A percentile compares a stretch with the other conserved stretches of the same genome.
These are phyloP conservation scores for Pica pica DNA, from an alignment of 2,113 vertebrate species.

Conservation along the genomic window DNA sequence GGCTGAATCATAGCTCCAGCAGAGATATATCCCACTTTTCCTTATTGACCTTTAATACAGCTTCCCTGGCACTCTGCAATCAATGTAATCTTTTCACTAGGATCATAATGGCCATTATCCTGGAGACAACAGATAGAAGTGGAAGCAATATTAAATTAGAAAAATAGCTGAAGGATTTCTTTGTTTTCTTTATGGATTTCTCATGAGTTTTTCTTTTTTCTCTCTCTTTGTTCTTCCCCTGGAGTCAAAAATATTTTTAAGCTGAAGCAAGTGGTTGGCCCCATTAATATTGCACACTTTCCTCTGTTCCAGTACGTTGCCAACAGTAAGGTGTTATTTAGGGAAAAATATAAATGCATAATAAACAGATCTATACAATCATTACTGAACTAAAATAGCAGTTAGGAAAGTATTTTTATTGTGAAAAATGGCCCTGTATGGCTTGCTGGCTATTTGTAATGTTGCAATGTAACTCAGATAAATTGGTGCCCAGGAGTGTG, in stretches of 20 bases:
- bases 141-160: constrained; percentile 51
- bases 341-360: constrained; percentile 67
- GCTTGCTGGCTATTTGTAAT: constrained; percentile 72
- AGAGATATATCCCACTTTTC: constrained; percentile 41
- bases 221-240: background rate
- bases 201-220: background rate
- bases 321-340: constrained; percentile 67
- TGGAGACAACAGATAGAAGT: constrained; percentile 35
- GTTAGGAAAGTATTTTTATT: constrained; percentile 72
- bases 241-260: constrained; percentile 47
- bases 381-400: constrained; percentile 72
- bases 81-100: constrained; percentile 43
- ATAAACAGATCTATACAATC: constrained; percentile 71
- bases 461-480: constrained; percentile 75
- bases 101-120: constrained; percentile 41
- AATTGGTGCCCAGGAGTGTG: constrained; percentile 73
- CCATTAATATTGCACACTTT: constrained; percentile 56
- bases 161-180: constrained; percentile 50
- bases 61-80: constrained; percentile 34
- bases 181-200: constrained; percentile 58
- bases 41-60: constrained; percentile 60
- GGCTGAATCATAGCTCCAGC: constrained; percentile 31
- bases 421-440: constrained; percentile 76
- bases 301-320: constrained; percentile 44
- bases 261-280: constrained; percentile 33